Evolutionary conservation across 2,797 vertebrate genomes (phyloP).

Genomic region (Gambusia yucatana): DNA sequence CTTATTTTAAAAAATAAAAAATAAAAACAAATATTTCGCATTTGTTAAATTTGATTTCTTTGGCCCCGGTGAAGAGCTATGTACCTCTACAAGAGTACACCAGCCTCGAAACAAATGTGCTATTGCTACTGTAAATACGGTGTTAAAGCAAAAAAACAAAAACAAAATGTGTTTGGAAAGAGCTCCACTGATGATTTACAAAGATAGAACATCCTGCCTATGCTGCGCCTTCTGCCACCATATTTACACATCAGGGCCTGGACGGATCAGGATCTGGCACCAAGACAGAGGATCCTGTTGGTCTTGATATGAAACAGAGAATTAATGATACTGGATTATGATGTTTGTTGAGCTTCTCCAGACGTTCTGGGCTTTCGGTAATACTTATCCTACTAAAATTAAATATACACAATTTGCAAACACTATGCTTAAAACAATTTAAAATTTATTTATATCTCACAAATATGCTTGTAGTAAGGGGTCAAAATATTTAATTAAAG

Average conservation of each 20-base stretch:
- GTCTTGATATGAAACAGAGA: not conserved
- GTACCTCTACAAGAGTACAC: not conserved
- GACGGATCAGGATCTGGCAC: not conserved
- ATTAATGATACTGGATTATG: not conserved
- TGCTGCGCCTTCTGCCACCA: not conserved
- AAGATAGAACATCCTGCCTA: not conserved
- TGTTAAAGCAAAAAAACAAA: not conserved
- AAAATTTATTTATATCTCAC: not conserved
- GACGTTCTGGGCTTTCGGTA: not conserved
- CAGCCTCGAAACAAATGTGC: not conserved
- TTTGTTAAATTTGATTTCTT: not conserved
- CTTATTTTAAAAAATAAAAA: not conserved
- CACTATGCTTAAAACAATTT: not conserved
- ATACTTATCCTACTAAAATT: not conserved
- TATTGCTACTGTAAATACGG: not conserved
- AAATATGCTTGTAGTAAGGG: not conserved
- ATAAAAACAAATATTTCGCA: not conserved
- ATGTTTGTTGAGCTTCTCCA: not conserved
- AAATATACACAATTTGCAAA: not conserved
- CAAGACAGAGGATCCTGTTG: not conserved
- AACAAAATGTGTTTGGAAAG: not conserved
- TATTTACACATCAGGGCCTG: not conserved
- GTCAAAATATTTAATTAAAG: too few relatives aligned
- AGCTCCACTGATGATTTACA: not conserved
- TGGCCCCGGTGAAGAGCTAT: not conserved